These are phyloP conservation scores for Lacanobia oleracea DNA, from an alignment of 2,888 invertebrate genomes.

Conservation along the genomic window DNA sequence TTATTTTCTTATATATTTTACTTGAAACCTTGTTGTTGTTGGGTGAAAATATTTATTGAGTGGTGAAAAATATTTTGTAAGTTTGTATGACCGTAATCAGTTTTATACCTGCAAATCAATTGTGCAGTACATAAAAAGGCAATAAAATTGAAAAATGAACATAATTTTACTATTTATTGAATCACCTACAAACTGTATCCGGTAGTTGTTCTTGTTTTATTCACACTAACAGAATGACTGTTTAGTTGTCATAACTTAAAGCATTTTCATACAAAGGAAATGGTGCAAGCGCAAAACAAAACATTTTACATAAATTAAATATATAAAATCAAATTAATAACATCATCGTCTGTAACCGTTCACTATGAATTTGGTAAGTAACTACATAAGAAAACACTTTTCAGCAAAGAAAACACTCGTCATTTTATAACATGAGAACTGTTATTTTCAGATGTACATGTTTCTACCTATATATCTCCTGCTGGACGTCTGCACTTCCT, in stretches of 20 bases:
- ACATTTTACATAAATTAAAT: background rate
- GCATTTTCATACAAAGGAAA: background rate
- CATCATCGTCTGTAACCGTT: background rate
- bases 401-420: no score
- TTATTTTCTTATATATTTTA: constrained; percentile 26
- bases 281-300: background rate
- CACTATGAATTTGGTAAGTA: constrained; percentile 46
- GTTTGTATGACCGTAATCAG: background rate
- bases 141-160: constrained; percentile 18
- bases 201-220: constrained; percentile 14
- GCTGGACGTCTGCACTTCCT: constrained; percentile 21
- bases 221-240: background rate
- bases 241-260: background rate
- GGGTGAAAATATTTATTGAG: constrained; percentile 8
- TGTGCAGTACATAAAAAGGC: constrained; percentile 29
- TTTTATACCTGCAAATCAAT: constrained; percentile 26
- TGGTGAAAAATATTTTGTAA: background rate
- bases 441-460: constrained; percentile 42
- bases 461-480: constrained; percentile 26
- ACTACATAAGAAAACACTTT: background rate
- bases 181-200: constrained; percentile 9
- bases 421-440: background rate
- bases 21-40: background rate
- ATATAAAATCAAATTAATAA: constrained; percentile 11
- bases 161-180: constrained; percentile 25